A percentile compares a stretch with the other conserved stretches of the same genome.
These are phyloP conservation scores for Shinisaurus crocodilurus DNA, from an alignment of 2,113 vertebrate genomes.

Conservation along the genomic window DNA sequence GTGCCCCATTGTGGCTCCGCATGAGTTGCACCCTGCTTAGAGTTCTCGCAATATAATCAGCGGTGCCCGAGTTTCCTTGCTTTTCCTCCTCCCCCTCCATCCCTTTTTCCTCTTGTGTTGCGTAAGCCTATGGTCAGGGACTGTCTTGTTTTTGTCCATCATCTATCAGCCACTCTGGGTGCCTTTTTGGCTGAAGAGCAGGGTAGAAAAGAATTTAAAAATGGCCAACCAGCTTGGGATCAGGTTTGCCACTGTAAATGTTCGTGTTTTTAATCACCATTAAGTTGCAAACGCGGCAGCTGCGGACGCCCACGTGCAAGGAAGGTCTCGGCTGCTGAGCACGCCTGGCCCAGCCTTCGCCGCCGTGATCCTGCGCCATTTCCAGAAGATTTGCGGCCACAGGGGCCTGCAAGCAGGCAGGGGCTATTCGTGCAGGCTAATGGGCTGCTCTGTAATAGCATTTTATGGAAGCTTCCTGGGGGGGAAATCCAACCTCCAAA, in stretches of 20 bases:
- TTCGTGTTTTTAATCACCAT: neutral
- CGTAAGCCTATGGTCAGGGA: neutral
- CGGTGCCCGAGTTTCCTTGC: neutral
- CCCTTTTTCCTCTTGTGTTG: neutral
- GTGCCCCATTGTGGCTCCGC: neutral
- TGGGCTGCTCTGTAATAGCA: too few relatives aligned
- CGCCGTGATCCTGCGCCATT: neutral
- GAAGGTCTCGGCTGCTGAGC: constrained; percentile 40
- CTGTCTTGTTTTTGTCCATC: neutral
- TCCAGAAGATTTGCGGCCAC: neutral
- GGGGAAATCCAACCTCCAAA: too few relatives aligned
- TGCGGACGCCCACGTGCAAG: constrained; percentile 54
- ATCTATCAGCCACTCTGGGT: neutral
- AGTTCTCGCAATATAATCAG: too few relatives aligned
- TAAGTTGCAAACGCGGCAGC: constrained; percentile 32
- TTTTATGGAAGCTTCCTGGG: neutral
- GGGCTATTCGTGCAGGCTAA: neutral
- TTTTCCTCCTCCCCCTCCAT: neutral
- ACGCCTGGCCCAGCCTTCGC: constrained; percentile 35
- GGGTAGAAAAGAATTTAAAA: too few relatives aligned
- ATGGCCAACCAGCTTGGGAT: neutral
- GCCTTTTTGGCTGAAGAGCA: neutral
- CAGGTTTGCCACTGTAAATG: neutral
- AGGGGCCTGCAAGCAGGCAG: neutral
- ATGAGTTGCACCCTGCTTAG: too few relatives aligned